phyloP scores from a whole-genome alignment of 2,888 invertebrate species.

The Eremobia ochroleuca region DNA sequence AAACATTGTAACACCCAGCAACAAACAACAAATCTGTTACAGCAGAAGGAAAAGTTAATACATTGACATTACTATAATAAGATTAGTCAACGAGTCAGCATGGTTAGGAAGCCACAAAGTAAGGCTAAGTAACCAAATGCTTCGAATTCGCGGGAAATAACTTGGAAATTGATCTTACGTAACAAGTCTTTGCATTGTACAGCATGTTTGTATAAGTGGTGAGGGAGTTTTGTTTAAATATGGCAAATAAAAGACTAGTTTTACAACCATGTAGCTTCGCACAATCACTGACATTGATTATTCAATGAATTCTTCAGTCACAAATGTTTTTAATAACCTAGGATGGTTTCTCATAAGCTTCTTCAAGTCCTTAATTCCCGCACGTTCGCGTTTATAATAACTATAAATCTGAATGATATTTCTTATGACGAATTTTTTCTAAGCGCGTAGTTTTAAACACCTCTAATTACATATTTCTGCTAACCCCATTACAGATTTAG shows the following conservation, averaged over 20 bases:
- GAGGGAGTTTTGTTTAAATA: neutral
- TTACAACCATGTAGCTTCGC: too few relatives aligned
- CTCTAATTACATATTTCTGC: slow-evolving; percentile 43
- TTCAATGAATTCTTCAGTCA: too few relatives aligned
- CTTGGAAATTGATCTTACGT: slow-evolving; percentile 72
- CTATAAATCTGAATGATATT: neutral
- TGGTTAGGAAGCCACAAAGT: slow-evolving; percentile 65
- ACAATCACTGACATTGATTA: too few relatives aligned
- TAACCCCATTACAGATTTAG: slow-evolving; percentile 20
- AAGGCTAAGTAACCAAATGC: slow-evolving; percentile 53
- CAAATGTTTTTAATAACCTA: too few relatives aligned
- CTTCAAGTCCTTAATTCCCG: too few relatives aligned
- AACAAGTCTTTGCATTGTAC: slow-evolving; percentile 54
- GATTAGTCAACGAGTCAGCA: slow-evolving; percentile 66
- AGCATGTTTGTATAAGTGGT: slow-evolving; percentile 8
- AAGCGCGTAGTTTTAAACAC: neutral
- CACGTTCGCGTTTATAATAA: neutral
- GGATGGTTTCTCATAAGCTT: too few relatives aligned
- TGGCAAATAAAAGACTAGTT: too few relatives aligned
- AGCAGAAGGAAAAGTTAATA: slow-evolving; percentile 57
- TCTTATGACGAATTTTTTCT: neutral
- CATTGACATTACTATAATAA: slow-evolving; percentile 62
- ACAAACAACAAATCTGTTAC: slow-evolving; percentile 40
- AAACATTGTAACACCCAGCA: slow-evolving; percentile 34
- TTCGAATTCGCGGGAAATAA: slow-evolving; percentile 70